Evolutionary conservation across 2,113 vertebrate genomes (phyloP), one percentile per base, ranked within the genome.

Genomic region (Dromaius novaehollandiae): DNA sequence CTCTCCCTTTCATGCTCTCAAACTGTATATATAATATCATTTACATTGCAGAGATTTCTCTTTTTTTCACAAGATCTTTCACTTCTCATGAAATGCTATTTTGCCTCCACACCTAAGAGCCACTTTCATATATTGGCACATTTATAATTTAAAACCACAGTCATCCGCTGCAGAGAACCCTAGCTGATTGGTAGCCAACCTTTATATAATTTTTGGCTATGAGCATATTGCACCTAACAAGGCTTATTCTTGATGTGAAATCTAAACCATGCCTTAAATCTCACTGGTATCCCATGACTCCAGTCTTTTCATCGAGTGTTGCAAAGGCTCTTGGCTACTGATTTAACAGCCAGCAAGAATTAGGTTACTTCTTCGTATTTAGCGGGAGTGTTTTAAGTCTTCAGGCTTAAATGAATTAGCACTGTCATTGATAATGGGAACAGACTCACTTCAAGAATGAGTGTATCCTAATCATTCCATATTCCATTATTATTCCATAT

Each of bases 1-100:
- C 81, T 87, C 16, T 36, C 56, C 71, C 66, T 86, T 92, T 90
- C 11, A 79, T 90, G 51, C 71, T 96, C 86, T 86, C 55, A 92
- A 93, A 61, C 30, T 46, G 4, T 79, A 63, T 90, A 55, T 78
- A 58, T 88, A 95, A 91, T 69, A 44, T 48, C 3, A 66, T 94
- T 97, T 85, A 40, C 44, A 76, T 70, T 86, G 82, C 15, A 64
- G 71, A 86, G 22, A 51, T 82, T 80, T 81, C 6, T 36, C 53
- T 76, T 44, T 55, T 58, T 21, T 82, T 50, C 42, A 38, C 16
- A 16, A 55, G 81, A 44, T 86, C 50, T 79, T 86, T 88, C 22
- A 58, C 44, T 18, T 77, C 9, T 85, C 15, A 58, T 58, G 32
- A 92, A 87, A 76, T 36, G 11, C 7, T 83, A 9, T 92, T 95